These are phyloP conservation scores for Calliphora vicina DNA, from an alignment of 1,140 invertebrate species.

Conservation along the genomic window DNA sequence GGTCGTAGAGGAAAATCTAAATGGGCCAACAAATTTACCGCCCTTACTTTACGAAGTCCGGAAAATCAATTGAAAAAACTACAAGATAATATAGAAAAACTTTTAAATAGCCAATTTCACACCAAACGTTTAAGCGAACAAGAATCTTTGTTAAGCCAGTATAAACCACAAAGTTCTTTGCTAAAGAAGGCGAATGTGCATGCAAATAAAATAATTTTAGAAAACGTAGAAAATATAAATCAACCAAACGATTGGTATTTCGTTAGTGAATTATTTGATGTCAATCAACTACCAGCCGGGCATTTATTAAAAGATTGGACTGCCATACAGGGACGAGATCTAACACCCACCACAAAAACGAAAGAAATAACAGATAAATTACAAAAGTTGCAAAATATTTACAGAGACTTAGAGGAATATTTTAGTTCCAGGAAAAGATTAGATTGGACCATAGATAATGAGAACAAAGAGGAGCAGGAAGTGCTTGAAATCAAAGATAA, in stretches of 20 bases:
- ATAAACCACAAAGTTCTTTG: conserved; percentile 39
- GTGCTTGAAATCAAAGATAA: not conserved
- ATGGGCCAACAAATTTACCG: conserved; percentile 59
- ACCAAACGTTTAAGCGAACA: conserved; percentile 25
- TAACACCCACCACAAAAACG: conserved; percentile 44
- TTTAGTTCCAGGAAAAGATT: not conserved
- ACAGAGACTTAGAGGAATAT: conserved; percentile 11
- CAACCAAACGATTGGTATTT: conserved; percentile 43
- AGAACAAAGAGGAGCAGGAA: not conserved
- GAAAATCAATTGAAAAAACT: conserved; percentile 49
- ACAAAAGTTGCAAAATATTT: not conserved
- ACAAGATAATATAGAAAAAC: conserved; percentile 41
- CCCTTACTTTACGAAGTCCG: conserved; percentile 50
- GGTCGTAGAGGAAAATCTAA: conserved; percentile 43
- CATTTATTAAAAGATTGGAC: conserved; percentile 53
- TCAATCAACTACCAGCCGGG: conserved; percentile 42
- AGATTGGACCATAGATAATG: not conserved
- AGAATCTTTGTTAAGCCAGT: not conserved
- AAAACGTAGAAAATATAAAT: conserved; percentile 30
- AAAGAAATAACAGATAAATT: not conserved
- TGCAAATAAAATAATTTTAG: conserved; percentile 34
- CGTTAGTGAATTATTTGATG: conserved; percentile 48
- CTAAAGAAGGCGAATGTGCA: conserved; percentile 15
- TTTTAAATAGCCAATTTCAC: conserved; percentile 48
- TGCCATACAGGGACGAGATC: conserved; percentile 52